Base-by-base conservation (phyloP, 2,797 vertebrate species). In the Oceanodroma leucorhoa region DNA sequence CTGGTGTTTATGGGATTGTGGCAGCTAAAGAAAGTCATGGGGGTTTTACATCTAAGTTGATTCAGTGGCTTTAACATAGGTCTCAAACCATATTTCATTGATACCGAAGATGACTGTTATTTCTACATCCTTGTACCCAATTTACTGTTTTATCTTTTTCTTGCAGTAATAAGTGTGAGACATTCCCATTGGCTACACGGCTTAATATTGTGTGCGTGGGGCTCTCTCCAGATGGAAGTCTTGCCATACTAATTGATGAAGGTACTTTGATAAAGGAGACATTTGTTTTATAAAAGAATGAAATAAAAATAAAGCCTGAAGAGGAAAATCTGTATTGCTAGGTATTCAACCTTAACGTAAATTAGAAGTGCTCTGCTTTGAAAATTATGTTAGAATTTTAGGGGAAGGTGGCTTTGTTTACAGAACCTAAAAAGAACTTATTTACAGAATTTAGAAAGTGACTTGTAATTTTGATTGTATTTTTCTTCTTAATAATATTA, bases 161-260 rank as follows among this genome's bases (percentile, higher is more conserved):
- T 93, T 83, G 19, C 61, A 99, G 99, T 97, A 99, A 99, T 95
- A 99, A 98, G 51, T 99, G 99, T 1, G 99, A 99, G 95, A 99
- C 99, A 0, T 91, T 99, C 32, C 99, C 99, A 0, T 10, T 99
- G 88, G 99, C 99, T 73, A 98, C 99, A 0, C 97, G 97, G 6
- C 99, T 99, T 96, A 99, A 99, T 73, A 98, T 99, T 23, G 97
- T 96, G 3, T 99, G 99, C 1, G 98, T 99, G 69, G 99, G 98
- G n/a, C 97, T 99, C 40, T 99, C 99, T 77, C 99, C 99, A 0
- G 98, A 99, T 41, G 99, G 99, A 61, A 98, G 94, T 67, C 95
- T 99, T 26, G 99, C 99, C 23, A 96, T 99, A n/a, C 81, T 99
- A 2, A 96, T 99, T 10, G 99, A 99, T 89, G 99, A 99, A 99